Evolutionary conservation across 2,797 vertebrate genomes (phyloP).

Genomic region (Garrulus glandarius): DNA sequence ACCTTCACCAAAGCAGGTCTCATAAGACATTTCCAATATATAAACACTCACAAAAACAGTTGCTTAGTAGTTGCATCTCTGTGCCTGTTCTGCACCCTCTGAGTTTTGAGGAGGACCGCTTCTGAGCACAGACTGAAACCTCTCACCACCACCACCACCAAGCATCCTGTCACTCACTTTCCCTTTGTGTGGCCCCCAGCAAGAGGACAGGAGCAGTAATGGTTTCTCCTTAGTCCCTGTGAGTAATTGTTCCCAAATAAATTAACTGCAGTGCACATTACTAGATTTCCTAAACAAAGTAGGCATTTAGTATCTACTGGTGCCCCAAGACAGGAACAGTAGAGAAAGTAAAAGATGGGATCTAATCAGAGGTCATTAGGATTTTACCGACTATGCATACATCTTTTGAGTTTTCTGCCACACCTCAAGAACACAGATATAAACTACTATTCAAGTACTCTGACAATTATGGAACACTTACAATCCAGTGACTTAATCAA

Average conservation of each 20-base stretch:
- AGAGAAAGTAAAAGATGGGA: neutral
- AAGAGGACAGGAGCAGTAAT: neutral
- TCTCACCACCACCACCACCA: neutral
- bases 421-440: neutral
- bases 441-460: neutral
- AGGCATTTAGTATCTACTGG: neutral
- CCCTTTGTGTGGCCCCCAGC: neutral
- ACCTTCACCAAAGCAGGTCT: neutral
- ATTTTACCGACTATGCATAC: neutral
- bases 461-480: neutral
- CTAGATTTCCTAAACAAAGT: conserved; percentile 7
- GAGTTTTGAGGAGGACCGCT: neutral
- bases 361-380: neutral
- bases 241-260: conserved; percentile 24
- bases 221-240: neutral
- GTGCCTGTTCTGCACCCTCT: neutral
- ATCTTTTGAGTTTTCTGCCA: neutral
- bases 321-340: neutral
- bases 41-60: neutral
- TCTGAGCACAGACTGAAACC: neutral
- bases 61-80: neutral
- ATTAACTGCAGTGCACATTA: conserved; percentile 2
- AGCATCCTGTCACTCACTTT: neutral
- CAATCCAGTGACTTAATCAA: neutral
- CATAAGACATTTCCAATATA: neutral